These are phyloP conservation scores for Onychomys leucogaster DNA, from an alignment of 2,797 vertebrate genomes.

Conservation along the genomic window DNA sequence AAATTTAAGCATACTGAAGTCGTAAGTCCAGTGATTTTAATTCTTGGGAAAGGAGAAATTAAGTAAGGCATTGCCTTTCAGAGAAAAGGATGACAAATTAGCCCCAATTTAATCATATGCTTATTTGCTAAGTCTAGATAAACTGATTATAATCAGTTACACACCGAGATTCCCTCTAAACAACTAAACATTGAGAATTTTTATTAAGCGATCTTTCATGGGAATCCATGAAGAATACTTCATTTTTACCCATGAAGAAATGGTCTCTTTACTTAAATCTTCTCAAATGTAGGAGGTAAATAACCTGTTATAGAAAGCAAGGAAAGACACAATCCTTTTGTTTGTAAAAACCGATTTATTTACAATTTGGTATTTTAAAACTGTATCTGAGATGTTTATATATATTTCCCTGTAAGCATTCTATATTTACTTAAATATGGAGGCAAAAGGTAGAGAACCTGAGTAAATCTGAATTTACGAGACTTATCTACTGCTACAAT, in stretches of 20 bases:
- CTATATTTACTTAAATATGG: constrained; percentile 66
- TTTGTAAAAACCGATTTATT: constrained; percentile 82
- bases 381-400: constrained; percentile 73
- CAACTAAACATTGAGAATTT: neutral
- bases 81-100: constrained; percentile 27
- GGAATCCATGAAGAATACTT: constrained; percentile 9
- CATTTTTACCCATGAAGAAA: constrained; percentile 53
- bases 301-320: constrained; percentile 76
- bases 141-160: constrained; percentile 30
- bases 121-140: constrained; percentile 17
- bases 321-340: constrained; percentile 78
- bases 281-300: constrained; percentile 35
- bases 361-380: constrained; percentile 79
- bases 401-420: constrained; percentile 69
- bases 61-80: neutral
- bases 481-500: constrained; percentile 59
- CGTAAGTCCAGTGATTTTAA: constrained; percentile 35
- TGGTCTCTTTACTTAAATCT: constrained; percentile 56
- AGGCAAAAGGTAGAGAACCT: constrained; percentile 68
- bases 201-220: constrained; percentile 25
- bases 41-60: neutral
- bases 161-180: neutral
- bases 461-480: constrained; percentile 68
- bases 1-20: constrained; percentile 4
- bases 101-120: neutral